Base-by-base conservation (phyloP, 2,113 vertebrate species). In the Pontoporia blainvillei region DNA sequence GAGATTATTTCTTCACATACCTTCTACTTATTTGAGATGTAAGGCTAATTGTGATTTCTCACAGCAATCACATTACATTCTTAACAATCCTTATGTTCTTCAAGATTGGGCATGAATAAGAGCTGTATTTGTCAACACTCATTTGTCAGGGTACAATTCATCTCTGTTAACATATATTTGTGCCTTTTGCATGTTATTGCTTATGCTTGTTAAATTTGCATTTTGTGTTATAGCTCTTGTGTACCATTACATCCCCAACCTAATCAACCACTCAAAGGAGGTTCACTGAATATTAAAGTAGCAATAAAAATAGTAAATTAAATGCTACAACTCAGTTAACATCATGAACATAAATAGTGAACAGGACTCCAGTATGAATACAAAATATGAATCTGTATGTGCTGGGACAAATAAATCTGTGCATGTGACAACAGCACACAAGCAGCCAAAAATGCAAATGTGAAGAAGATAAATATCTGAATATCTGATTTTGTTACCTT, bases 41-140 rank as follows among this genome's bases (percentile, higher is more conserved):
- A 94, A 93, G 64, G 31, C 41, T 87, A 94, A 66, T 83, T 92
- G 41, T 92, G 31, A 90, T 83, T 89, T 94, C 92, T 94, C 41
- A 62, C 29, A 93, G n/a, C 83, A 83, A 39, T 71, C 76, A 41
- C 41, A 46, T 83, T 94, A 41, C 5, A 91, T 76, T 82, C 46
- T 64, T 92, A 93, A 73, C 12, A 94, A 86, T 86, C n/a, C 41
- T 86, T 82, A 72, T 27, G 27, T 86, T 41, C 66, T 95, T 92
- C 94, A 93, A 87, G 6, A 14, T 62, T 84, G 66, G 27, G 23
- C 10, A 79, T 85, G 31, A 73, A 64, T 2, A 66, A 94, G 54
- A 84, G 90, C 39, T 57, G n/a, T 73, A 25, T 66, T 61, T 59
- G 14, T 44, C 41, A 94, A 61, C 20, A 61, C 6, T 49, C 25